A percentile compares a stretch with the other conserved stretches of the same genome.
Conservation (phyloP, 2,797 vertebrate species). For the Aphelocoma californica region DNA sequence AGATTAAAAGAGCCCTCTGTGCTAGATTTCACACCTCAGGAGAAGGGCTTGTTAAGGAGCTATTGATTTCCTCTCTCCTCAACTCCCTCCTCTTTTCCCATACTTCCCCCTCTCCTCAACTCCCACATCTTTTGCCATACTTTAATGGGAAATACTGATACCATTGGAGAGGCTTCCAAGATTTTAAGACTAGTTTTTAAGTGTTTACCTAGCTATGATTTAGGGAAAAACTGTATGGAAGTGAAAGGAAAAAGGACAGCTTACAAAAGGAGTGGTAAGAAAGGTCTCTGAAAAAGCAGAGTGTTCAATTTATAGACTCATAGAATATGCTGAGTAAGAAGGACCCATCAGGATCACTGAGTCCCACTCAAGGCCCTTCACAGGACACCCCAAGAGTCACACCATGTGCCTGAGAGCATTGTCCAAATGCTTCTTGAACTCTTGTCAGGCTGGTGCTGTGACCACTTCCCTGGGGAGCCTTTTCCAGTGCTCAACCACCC, state of each 20-base stretch:
- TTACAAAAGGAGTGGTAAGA: not conserved
- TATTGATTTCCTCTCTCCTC: not conserved
- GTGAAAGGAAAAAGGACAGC: not conserved
- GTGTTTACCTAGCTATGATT: not conserved
- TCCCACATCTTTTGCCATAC: not conserved
- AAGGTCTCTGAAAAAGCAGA: not conserved
- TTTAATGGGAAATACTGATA: conserved; percentile 30
- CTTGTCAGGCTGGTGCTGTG: not conserved
- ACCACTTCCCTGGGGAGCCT: not conserved
- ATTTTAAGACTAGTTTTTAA: not conserved
- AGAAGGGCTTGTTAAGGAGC: not conserved
- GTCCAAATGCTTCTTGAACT: not conserved
- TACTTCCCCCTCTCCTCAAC: not conserved
- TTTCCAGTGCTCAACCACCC: not conserved
- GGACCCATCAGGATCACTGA: not conserved
- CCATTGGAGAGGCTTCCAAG: not conserved
- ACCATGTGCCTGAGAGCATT: not conserved
- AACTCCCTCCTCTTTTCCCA: not conserved
- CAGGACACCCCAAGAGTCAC: not conserved
- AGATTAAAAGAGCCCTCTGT: not conserved
- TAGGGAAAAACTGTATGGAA: not conserved
- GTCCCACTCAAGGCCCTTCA: not conserved
- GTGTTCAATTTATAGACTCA: not conserved
- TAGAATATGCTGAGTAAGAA: not conserved
- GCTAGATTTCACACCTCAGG: not conserved